phyloP scores from a whole-genome alignment of 2,797 vertebrate species.

The Anomalospiza imberbis region DNA sequence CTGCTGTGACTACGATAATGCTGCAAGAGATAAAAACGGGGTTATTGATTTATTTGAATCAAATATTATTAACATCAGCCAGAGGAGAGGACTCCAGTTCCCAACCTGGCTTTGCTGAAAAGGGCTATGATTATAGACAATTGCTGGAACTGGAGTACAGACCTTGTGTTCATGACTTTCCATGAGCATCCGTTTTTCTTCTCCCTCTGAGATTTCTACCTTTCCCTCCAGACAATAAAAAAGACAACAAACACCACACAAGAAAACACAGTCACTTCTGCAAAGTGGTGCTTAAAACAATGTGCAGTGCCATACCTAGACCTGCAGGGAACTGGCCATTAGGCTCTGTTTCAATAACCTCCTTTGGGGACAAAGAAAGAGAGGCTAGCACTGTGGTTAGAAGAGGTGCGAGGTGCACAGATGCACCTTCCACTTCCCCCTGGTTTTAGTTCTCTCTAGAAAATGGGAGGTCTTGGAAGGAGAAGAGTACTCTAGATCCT shows the following conservation, averaged over 20 bases:
- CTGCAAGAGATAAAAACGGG: background rate
- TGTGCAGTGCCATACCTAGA: background rate
- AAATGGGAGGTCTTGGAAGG: background rate
- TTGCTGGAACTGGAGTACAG: background rate
- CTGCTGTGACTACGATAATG: background rate
- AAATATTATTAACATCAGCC: background rate
- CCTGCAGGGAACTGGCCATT: background rate
- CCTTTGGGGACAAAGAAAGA: background rate
- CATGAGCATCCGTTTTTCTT: background rate
- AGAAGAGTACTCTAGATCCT: background rate
- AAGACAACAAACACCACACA: background rate
- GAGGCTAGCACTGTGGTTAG: background rate
- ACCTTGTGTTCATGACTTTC: background rate
- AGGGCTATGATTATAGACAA: background rate
- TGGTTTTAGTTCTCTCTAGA: background rate
- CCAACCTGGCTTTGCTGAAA: background rate
- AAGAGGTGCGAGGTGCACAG: background rate
- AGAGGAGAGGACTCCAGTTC: background rate
- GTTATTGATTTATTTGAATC: background rate
- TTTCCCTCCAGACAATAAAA: background rate
- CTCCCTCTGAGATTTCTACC: background rate
- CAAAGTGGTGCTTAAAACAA: background rate
- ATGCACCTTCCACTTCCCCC: background rate
- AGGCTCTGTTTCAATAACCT: background rate
- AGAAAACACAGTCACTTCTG: background rate